Base-by-base conservation (phyloP, 1,140 invertebrate species). In the Vanessa atalanta region DNA sequence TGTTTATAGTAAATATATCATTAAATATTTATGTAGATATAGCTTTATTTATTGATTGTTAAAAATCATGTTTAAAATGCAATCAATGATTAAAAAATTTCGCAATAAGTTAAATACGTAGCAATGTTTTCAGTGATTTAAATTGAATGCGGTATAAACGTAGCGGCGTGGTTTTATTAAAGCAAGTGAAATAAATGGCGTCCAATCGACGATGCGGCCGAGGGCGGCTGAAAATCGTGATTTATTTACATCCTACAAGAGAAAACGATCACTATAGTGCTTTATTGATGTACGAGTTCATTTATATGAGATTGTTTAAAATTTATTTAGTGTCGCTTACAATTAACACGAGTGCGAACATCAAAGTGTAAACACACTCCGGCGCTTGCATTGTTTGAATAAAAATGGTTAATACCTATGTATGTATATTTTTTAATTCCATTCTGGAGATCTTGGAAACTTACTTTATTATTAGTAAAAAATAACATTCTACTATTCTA, bases 181-280 rank as follows among this genome's bases (percentile, higher is more conserved):
- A 72, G 51, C 63, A 55, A 72, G 64, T 66, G 51, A 72, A 57
- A 72, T 72, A 72, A 65, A 72, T 66, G 64, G 64, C 51, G 12
- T 57, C 43, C 70, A 65, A 65, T 72, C 50, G 60, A 47, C 70
- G 64, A 23, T 65, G 37, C 37, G 64, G 70, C 43, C 50, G 23
- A 55, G 48, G 68, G 47, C 23, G 60, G 31, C 13, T 64, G 66
- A 20, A 43, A 47, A 66, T 31, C 37, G 53, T 66, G 53, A 66
- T 66, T 67, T 60, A 67, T 66, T 72, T 48, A 61, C 64, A 66
- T 60, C 20, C 50, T 55, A 65, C 47, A 43, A 55, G 64, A 43
- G 31, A 51, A 9, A 37, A 55, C 50, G 26, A 68, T 57, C 23
- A 15, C 57, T 61, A 37, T 37, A n/a, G 12, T 37, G 31, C 7